Conservation (phyloP, 2,888 invertebrate species). For the Congeria kusceri region DNA sequence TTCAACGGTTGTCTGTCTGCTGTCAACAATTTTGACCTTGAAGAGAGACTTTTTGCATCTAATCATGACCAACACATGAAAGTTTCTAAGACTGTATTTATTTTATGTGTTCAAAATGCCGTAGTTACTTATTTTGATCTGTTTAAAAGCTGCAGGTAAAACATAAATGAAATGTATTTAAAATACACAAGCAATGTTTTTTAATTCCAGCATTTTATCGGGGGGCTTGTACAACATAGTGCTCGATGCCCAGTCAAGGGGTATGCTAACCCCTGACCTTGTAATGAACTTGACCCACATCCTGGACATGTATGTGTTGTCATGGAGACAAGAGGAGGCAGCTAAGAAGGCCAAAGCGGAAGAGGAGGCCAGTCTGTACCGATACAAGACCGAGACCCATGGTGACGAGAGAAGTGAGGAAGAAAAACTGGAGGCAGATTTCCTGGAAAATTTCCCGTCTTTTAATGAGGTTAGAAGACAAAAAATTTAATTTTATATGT, state of each 20-base stretch:
- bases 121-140: too few species aligned
- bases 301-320: slow-evolving; percentile 87
- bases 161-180: too few species aligned
- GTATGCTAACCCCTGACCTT: slow-evolving; percentile 65
- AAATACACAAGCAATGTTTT: neutral
- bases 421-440: slow-evolving; percentile 82
- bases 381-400: slow-evolving; percentile 79
- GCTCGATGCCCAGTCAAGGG: slow-evolving; percentile 88
- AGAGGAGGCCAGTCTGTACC: slow-evolving; percentile 90
- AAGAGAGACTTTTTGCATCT: too few species aligned
- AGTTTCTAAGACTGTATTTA: too few species aligned
- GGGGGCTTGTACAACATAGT: slow-evolving; percentile 90
- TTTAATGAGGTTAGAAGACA: slow-evolving; percentile 79
- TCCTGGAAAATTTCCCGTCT: slow-evolving; percentile 84
- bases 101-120: too few species aligned
- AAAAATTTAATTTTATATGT: too few species aligned
- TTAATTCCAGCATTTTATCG: slow-evolving; percentile 74
- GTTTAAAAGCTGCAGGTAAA: too few species aligned
- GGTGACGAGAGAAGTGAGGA: slow-evolving; percentile 84
- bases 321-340: slow-evolving; percentile 92
- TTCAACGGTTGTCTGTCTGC: too few species aligned
- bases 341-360: slow-evolving; percentile 89
- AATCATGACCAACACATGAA: too few species aligned
- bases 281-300: slow-evolving; percentile 70
- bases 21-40: too few species aligned